Percentiles rank a stretch among this genome's conserved stretches.
Evolutionary conservation across 2,888 invertebrate genomes (phyloP).

Genomic region (Rosalia funebris): DNA sequence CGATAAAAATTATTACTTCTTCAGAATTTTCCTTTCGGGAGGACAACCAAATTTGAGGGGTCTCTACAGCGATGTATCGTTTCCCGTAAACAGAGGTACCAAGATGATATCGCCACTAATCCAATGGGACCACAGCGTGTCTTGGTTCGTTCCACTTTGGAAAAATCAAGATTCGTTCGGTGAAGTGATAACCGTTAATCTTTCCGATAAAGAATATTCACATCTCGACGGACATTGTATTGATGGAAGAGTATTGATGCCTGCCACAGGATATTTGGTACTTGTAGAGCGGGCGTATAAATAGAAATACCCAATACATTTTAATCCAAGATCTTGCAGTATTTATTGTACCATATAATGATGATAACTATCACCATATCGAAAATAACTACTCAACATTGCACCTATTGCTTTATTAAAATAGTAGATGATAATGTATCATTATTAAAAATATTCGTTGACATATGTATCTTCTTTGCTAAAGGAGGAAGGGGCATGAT

Average conservation of each 20-base stretch:
- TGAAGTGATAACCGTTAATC: slow-evolving; percentile 83
- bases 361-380: too few species aligned
- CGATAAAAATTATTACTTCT: too few species aligned
- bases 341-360: too few species aligned
- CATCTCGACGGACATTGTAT: slow-evolving; percentile 46
- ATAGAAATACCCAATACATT: too few species aligned
- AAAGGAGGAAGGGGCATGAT: too few species aligned
- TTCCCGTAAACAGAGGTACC: slow-evolving; percentile 87
- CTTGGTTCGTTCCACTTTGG: slow-evolving; percentile 78
- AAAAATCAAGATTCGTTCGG: slow-evolving; percentile 75
- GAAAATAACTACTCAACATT: too few species aligned
- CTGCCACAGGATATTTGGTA: slow-evolving; percentile 69
- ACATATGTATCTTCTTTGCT: too few species aligned
- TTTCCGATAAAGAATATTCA: slow-evolving; percentile 35
- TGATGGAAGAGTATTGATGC: slow-evolving; percentile 63
- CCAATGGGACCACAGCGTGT: slow-evolving; percentile 87
- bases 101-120: slow-evolving; percentile 84
- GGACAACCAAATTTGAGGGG: slow-evolving; percentile 78
- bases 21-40: slow-evolving; percentile 80
- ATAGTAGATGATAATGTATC: too few species aligned
- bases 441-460: too few species aligned
- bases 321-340: too few species aligned
- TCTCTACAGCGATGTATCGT: slow-evolving; percentile 77
- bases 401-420: too few species aligned
- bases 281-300: too few species aligned